phyloP scores from a whole-genome alignment of 2,113 vertebrate species.

The cat (Felis catus) region F.catus_Fca126_mat1.0 CM031411.1:56381001-56381500 shows the following conservation, averaged over 20 bases:
- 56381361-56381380: background rate
- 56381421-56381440: background rate
- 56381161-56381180: background rate
- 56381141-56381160: slow-evolving; percentile 26
- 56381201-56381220: background rate
- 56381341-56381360: background rate
- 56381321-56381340: background rate
- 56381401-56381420: background rate
- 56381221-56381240: background rate
- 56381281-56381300: background rate
- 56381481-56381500: background rate
- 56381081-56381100: background rate
- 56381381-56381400: background rate
- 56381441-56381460: background rate
- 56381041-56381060: background rate
- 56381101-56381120: background rate
- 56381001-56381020: background rate
- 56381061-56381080: background rate
- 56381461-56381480: background rate
- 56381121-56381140: background rate
- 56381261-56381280: background rate
- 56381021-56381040: background rate
- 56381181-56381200: background rate
- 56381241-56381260: background rate
- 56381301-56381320: background rate